These are phyloP conservation scores for Phaenicophaeus curvirostris DNA, from an alignment of 2,797 vertebrate species.

Conservation along the genomic window DNA sequence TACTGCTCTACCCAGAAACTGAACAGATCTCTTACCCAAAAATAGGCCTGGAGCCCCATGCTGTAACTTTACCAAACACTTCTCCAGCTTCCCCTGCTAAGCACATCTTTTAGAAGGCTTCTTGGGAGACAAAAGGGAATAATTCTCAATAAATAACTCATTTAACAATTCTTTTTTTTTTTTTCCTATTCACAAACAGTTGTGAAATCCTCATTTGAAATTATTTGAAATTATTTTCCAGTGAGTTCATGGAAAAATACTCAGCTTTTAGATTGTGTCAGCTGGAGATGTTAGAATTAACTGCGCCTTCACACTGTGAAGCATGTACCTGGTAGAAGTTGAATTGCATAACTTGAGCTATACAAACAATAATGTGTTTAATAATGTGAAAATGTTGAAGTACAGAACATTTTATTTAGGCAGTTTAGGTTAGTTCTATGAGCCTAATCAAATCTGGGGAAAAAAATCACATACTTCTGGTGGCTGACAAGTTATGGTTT, in stretches of 20 bases:
- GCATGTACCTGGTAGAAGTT: neutral
- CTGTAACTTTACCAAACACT: neutral
- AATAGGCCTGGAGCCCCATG: neutral
- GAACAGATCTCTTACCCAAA: neutral
- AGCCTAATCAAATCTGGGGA: neutral
- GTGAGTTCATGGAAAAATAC: conserved; percentile 22
- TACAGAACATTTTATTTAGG: neutral
- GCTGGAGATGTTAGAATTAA: neutral
- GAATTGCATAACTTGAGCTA: neutral
- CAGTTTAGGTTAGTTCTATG: neutral
- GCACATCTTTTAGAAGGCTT: neutral
- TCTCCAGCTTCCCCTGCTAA: neutral
- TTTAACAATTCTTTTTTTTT: neutral
- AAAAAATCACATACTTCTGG: neutral
- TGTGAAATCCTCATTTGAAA: neutral
- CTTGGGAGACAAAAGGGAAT: neutral
- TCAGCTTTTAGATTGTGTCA: neutral
- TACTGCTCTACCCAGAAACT: neutral
- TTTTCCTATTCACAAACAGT: neutral
- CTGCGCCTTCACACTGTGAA: neutral
- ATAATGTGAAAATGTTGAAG: neutral
- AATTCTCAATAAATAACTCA: conserved; percentile 6
- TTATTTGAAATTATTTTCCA: conserved; percentile 35
- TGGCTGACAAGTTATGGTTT: neutral
- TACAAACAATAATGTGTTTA: neutral